A percentile compares a stretch with the other conserved stretches of the same genome.
These are phyloP conservation scores for Euspilapteryx auroguttella DNA, from an alignment of 2,888 invertebrate species.

Conservation along the genomic window DNA sequence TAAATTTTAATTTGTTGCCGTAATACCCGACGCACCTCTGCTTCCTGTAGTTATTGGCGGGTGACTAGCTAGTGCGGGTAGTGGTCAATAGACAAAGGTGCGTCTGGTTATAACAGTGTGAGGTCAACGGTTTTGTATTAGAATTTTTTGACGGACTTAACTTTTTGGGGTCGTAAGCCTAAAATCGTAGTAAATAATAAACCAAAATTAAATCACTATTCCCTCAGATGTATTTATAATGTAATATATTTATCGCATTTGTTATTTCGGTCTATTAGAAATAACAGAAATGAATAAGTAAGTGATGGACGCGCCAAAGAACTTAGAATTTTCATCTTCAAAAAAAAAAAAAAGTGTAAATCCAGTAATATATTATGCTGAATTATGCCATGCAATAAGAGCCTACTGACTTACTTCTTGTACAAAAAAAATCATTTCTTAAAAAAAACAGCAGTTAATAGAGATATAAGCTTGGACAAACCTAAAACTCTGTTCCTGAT, in stretches of 20 bases:
- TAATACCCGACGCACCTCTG: background rate
- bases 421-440: background rate
- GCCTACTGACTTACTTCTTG: background rate
- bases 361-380: background rate
- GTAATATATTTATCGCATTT: background rate
- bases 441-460: background rate
- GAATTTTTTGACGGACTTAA: background rate
- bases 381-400: background rate
- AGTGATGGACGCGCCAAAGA: background rate
- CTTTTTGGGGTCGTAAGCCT: background rate
- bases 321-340: background rate
- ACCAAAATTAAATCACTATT: background rate
- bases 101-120: background rate
- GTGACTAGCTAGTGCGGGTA: background rate
- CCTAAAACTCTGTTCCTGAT: background rate
- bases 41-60: background rate
- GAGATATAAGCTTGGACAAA: background rate
- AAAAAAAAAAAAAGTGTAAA: background rate
- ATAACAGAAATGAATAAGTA: background rate
- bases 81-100: background rate
- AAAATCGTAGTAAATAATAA: background rate
- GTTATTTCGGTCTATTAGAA: background rate
- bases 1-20: background rate
- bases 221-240: background rate
- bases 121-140: background rate